Conservation (phyloP, 2,113 vertebrate species). For the Zosterops pallidus region DNA sequence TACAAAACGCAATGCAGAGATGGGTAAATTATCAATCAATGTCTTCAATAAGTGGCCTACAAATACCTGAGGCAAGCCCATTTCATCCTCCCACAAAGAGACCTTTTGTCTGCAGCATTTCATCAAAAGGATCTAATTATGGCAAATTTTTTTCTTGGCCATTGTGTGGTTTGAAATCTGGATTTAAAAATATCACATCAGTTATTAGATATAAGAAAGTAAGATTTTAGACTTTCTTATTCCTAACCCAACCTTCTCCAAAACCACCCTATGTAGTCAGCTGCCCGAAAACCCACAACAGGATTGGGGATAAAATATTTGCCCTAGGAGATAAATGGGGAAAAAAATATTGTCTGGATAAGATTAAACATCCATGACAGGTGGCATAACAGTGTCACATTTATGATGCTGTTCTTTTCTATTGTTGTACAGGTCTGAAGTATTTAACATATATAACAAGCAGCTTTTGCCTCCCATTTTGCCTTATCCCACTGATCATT, state of each 20-base stretch:
- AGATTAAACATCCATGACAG: neutral
- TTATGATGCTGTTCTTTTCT: neutral
- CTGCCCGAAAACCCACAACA: neutral
- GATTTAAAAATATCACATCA: neutral
- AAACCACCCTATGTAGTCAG: neutral
- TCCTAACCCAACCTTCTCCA: neutral
- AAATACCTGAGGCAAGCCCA: constrained; percentile 15
- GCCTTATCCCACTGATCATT: neutral
- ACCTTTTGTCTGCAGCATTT: constrained; percentile 9
- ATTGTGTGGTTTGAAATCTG: neutral
- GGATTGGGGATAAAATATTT: neutral
- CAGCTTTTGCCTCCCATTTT: neutral
- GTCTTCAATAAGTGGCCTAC: constrained; percentile 8
- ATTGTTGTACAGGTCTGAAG: neutral
- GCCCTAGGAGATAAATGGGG: neutral
- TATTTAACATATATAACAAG: neutral
- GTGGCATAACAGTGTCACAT: neutral
- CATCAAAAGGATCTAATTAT: neutral
- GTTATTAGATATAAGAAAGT: neutral
- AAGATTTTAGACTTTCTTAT: neutral
- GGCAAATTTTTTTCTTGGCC: neutral
- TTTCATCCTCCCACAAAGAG: neutral
- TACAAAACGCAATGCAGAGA: neutral
- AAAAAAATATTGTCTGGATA: neutral
- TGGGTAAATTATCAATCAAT: constrained; percentile 13